phyloP scores from a whole-genome alignment of 2,888 invertebrate genomes.

The Drosophila mercatorum region DNA sequence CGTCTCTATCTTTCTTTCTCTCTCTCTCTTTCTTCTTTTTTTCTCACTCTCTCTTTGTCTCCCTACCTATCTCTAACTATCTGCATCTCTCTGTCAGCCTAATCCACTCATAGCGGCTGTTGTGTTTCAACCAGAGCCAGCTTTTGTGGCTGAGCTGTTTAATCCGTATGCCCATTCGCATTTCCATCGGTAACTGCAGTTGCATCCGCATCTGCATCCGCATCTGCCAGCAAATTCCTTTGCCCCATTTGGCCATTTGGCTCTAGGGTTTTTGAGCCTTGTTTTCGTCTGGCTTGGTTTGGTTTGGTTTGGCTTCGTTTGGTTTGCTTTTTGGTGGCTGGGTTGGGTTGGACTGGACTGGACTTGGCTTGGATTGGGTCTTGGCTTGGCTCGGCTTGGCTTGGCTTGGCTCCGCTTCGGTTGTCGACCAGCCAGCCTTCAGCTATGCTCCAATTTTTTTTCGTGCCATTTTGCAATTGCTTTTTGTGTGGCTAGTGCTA shows the following conservation, averaged over 20 bases:
- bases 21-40: not conserved
- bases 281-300: conserved; percentile 32
- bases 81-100: not conserved
- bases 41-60: not conserved
- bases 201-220: conserved; percentile 15
- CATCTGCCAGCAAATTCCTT: conserved; percentile 20
- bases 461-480: conserved; percentile 67
- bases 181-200: conserved; percentile 20
- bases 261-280: conserved; percentile 27
- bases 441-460: conserved; percentile 72
- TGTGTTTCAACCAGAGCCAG: conserved; percentile 37
- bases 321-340: conserved; percentile 11
- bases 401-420: conserved; percentile 16
- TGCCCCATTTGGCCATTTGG: conserved; percentile 35
- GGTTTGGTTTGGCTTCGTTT: conserved; percentile 21
- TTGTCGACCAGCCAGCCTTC: conserved; percentile 38
- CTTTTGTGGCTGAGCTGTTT: conserved; percentile 47
- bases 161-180: conserved; percentile 41
- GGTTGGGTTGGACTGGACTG: not conserved
- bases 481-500: conserved; percentile 62
- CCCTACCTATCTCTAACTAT: not conserved
- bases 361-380: not conserved
- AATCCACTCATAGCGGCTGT: conserved; percentile 22
- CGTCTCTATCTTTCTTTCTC: not conserved
- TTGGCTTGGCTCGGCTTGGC: not conserved